Conservation (phyloP, 1,140 invertebrate genomes). For the Neuroterus valhalla region DNA sequence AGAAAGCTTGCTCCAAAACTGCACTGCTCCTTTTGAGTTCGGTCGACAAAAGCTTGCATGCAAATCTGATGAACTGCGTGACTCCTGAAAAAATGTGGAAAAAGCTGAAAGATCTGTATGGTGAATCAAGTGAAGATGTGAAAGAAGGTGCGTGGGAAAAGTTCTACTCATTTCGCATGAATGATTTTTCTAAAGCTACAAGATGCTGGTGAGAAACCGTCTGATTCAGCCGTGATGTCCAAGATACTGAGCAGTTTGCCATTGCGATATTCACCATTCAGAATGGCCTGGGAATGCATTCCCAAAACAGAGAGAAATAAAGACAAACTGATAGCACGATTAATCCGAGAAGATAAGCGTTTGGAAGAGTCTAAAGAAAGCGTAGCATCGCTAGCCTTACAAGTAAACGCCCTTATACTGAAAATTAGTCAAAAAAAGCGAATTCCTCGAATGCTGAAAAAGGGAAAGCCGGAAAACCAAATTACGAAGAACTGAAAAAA, state of each 20-base stretch:
- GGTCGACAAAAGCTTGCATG: constrained; percentile 20
- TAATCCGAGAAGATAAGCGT: constrained; percentile 27
- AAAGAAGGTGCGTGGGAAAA: constrained; percentile 14
- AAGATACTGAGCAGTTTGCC: constrained; percentile 36
- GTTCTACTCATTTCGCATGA: constrained; percentile 37
- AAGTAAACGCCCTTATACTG: not conserved
- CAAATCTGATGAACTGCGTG: constrained; percentile 32
- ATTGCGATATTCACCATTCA: constrained; percentile 20
- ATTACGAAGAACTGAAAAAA: constrained; percentile 30
- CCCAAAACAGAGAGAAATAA: not conserved
- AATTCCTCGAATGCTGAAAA: not conserved
- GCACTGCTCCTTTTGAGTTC: constrained; percentile 9
- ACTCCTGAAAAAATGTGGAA: constrained; percentile 27
- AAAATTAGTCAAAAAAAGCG: not conserved
- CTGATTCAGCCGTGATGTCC: constrained; percentile 7
- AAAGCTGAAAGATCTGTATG: constrained; percentile 13
- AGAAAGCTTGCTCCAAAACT: not conserved
- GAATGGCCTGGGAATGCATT: constrained; percentile 35
- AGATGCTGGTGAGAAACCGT: constrained; percentile 10
- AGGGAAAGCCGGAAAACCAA: constrained; percentile 8
- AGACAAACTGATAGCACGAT: constrained; percentile 26
- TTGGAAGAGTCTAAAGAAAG: not conserved
- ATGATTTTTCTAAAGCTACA: not conserved
- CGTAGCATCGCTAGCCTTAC: not conserved
- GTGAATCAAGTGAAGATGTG: constrained; percentile 24